Percentiles rank a stretch among this genome's conserved stretches.
phyloP scores from a whole-genome alignment of 35 echinoderm and acorn worm species.

The Holothuria glaberrima region DNA sequence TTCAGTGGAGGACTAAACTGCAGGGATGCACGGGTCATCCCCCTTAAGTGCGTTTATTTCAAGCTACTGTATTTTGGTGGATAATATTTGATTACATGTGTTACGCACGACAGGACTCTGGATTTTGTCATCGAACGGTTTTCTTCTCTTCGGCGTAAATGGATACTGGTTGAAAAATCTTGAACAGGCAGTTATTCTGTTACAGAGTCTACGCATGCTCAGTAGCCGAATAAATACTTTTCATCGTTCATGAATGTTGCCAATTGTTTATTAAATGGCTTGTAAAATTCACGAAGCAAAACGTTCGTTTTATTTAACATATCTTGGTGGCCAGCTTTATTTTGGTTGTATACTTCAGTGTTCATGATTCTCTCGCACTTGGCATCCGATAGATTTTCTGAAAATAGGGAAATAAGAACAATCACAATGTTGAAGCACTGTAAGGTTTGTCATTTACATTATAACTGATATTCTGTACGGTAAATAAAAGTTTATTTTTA shows the following conservation, averaged over 20 bases:
- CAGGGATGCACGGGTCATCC: too few species aligned
- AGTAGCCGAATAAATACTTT: slow-evolving; percentile 18
- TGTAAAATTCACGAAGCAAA: neutral
- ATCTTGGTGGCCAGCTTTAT: neutral
- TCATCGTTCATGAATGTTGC: slow-evolving; percentile 36
- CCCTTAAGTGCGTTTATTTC: too few species aligned
- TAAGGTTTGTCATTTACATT: neutral
- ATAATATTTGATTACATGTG: too few species aligned
- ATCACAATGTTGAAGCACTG: neutral
- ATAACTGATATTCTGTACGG: too few species aligned
- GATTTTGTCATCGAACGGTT: too few species aligned
- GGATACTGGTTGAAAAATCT: too few species aligned
- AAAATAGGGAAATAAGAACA: neutral
- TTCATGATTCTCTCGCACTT: slow-evolving; percentile 23
- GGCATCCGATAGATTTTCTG: neutral
- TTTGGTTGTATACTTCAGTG: neutral
- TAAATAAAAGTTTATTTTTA: too few species aligned
- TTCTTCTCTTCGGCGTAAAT: too few species aligned
- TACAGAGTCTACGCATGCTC: neutral
- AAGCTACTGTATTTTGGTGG: too few species aligned
- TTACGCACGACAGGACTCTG: too few species aligned
- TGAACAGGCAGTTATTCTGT: too few species aligned
- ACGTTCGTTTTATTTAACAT: slow-evolving; percentile 14
- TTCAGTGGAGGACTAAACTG: too few species aligned
- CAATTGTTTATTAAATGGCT: slow-evolving; percentile 25